Evolutionary conservation across 2,113 vertebrate species (phyloP).

Genomic region (Forbesichthys agassizii): DNA sequence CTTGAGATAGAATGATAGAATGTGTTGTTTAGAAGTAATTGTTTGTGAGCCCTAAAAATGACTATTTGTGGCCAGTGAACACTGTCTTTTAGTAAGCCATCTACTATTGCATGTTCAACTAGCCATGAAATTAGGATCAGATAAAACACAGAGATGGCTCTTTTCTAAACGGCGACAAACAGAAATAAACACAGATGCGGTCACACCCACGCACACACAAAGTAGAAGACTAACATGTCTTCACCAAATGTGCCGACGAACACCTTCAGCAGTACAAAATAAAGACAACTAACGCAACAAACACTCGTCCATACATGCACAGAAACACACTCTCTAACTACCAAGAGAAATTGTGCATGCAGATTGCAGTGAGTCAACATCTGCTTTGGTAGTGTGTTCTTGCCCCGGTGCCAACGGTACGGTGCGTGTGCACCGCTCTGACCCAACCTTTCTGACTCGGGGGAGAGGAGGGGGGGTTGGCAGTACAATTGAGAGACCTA

Average conservation of each 20-base stretch:
- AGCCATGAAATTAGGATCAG: conserved; percentile 76
- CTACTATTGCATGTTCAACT: conserved; percentile 46
- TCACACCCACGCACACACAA: conserved; percentile 16
- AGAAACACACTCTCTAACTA: conserved; percentile 41
- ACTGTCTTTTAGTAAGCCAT: conserved; percentile 44
- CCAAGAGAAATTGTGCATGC: conserved; percentile 16
- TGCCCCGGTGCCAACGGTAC: conserved; percentile 1
- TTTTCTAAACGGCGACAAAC: conserved; percentile 42
- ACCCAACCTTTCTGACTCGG: conserved; percentile 16
- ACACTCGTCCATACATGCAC: neutral
- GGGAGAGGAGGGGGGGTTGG: no score
- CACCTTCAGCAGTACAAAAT: conserved; percentile 20
- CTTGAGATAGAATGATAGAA: neutral
- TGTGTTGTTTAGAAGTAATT: neutral
- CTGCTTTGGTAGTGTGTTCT: conserved; percentile 20
- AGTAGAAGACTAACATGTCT: neutral
- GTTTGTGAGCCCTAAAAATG: conserved; percentile 25
- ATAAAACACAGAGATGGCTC: conserved; percentile 38
- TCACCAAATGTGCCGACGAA: conserved; percentile 8
- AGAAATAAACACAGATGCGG: conserved; percentile 32
- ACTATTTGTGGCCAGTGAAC: conserved; percentile 27
- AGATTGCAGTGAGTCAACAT: conserved; percentile 25
- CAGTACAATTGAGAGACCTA: no score
- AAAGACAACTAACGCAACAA: conserved; percentile 3
- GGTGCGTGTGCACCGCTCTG: conserved; percentile 17